Conservation (phyloP, 1,140 invertebrate genomes). For the Hycleus cichorii region DNA sequence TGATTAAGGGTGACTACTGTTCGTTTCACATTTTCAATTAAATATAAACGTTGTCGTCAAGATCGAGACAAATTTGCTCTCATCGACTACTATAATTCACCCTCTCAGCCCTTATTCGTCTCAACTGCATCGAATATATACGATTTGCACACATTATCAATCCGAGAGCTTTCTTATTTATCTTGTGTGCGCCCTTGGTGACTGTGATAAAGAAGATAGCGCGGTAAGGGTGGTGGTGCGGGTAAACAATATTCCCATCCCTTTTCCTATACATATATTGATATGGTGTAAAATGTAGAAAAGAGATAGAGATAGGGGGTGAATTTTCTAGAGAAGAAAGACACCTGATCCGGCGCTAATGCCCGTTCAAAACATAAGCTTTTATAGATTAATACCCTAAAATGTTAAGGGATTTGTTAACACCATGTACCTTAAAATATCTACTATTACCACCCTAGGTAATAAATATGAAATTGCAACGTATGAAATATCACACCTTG, state of each 20-base stretch:
- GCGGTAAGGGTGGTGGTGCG: background rate
- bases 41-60: background rate
- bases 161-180: slow-evolving; percentile 10
- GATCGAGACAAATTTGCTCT: background rate
- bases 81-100: background rate
- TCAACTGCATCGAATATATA: background rate
- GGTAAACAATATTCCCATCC: no score
- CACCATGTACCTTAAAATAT: slow-evolving; percentile 9
- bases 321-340: background rate
- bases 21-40: background rate
- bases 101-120: background rate
- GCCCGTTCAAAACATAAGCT: slow-evolving; percentile 19
- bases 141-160: slow-evolving; percentile 10
- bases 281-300: no score
- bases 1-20: background rate
- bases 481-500: slow-evolving; percentile 26
- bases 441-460: background rate
- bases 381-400: slow-evolving; percentile 23
- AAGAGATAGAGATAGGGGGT: no score
- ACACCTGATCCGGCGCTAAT: slow-evolving; percentile 21
- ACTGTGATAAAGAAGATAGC: slow-evolving; percentile 3
- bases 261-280: background rate
- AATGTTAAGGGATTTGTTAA: slow-evolving; percentile 21
- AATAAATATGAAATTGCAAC: slow-evolving; percentile 24
- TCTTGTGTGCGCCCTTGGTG: background rate